These are phyloP conservation scores for Epinephelus cyanopodus DNA, from an alignment of 2,113 vertebrate species.

Conservation along the genomic window DNA sequence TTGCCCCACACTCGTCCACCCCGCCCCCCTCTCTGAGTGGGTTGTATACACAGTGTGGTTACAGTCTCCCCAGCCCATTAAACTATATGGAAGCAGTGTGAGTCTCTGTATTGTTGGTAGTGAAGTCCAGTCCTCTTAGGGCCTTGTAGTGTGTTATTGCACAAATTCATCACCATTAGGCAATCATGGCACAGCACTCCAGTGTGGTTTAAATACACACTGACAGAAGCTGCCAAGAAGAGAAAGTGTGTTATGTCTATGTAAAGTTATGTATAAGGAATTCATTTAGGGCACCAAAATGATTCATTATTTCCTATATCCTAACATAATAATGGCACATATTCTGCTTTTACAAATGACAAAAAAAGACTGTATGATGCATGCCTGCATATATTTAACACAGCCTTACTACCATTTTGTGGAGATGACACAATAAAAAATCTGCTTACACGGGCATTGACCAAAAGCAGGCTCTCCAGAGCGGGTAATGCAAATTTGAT, in stretches of 20 bases:
- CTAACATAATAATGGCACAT: neutral
- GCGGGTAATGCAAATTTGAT: slow-evolving; percentile 47
- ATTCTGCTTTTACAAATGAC: neutral
- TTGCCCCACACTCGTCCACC: slow-evolving; percentile 11
- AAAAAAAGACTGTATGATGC: neutral
- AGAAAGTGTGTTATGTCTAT: slow-evolving; percentile 12
- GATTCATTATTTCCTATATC: neutral
- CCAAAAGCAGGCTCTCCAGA: slow-evolving; percentile 37
- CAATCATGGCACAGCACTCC: slow-evolving; percentile 35
- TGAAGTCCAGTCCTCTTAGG: slow-evolving; percentile 32
- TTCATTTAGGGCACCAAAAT: neutral
- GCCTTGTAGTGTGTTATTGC: slow-evolving; percentile 56
- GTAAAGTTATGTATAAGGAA: slow-evolving; percentile 20
- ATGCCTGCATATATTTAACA: neutral
- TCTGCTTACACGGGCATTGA: neutral
- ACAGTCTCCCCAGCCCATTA: slow-evolving; percentile 48
- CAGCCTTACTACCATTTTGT: neutral
- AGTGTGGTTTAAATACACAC: slow-evolving; percentile 45
- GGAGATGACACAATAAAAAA: slow-evolving; percentile 15
- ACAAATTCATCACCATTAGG: slow-evolving; percentile 63
- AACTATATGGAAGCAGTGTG: slow-evolving; percentile 56
- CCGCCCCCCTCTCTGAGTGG: slow-evolving; percentile 42
- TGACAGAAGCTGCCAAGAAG: slow-evolving; percentile 19
- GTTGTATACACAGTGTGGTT: slow-evolving; percentile 66
- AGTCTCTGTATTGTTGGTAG: slow-evolving; percentile 48